Conservation (phyloP, 2,113 vertebrate species). For the Rynchops niger region DNA sequence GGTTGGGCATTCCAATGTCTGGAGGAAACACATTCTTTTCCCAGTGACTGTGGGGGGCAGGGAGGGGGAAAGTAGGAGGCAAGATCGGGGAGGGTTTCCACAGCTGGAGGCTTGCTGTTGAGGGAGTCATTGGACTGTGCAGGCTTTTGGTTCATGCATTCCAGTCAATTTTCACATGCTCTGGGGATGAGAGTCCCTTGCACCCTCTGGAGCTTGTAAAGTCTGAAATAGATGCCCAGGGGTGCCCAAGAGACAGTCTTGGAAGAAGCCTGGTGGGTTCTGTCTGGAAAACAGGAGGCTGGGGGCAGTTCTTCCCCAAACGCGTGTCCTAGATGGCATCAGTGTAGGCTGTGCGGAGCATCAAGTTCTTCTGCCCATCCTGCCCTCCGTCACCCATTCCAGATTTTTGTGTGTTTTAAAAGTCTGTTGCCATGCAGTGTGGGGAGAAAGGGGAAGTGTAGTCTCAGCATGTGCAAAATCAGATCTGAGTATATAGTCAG, state of each 20-base stretch:
- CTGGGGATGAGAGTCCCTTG: constrained; percentile 43
- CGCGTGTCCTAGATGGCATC: background rate
- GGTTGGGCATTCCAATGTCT: constrained; percentile 47
- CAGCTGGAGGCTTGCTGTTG: constrained; percentile 24
- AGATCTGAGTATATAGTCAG: background rate
- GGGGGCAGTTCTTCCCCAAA: background rate
- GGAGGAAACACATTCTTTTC: constrained; percentile 53
- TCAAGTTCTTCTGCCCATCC: background rate
- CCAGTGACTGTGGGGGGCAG: background rate
- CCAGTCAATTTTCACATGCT: constrained; percentile 68
- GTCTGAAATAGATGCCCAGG: constrained; percentile 43
- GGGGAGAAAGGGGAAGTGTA: background rate
- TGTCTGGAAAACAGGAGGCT: constrained; percentile 21
- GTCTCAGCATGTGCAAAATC: background rate
- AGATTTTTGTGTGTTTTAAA: background rate
- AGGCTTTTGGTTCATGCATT: constrained; percentile 58
- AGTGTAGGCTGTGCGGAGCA: background rate
- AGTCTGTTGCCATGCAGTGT: background rate
- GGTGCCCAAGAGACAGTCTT: constrained; percentile 23
- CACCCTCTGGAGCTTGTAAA: background rate
- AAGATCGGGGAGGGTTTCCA: background rate
- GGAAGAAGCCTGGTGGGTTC: background rate
- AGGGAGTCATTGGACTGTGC: constrained; percentile 17
- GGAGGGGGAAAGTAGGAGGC: background rate
- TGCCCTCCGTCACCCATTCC: background rate